Conservation (phyloP, 1,140 invertebrate species). For the Brachionus asplanchnoidis region DNA sequence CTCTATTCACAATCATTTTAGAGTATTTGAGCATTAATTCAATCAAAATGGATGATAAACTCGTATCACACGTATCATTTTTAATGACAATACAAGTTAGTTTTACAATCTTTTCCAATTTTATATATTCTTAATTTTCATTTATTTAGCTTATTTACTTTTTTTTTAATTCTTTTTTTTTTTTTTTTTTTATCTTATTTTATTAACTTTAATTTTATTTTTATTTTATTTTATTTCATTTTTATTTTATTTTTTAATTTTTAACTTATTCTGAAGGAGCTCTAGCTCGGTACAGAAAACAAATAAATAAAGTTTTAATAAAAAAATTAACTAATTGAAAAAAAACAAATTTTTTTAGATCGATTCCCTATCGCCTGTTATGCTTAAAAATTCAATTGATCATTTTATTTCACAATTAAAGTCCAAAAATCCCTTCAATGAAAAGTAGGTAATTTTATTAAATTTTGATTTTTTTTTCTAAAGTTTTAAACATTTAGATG, state of each 20-base stretch:
- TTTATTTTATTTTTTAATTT: no score
- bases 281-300: no score
- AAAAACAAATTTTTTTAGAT: background rate
- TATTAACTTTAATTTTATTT: no score
- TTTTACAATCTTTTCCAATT: no score
- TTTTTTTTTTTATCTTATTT: no score
- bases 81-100: background rate
- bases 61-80: conserved; percentile 1
- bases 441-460: background rate
- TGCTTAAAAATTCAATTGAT: conserved; percentile 7
- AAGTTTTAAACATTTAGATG: background rate
- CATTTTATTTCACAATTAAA: background rate
- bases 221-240: no score
- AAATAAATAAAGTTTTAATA: no score
- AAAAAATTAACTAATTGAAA: background rate
- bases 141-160: no score
- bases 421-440: background rate
- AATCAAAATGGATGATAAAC: background rate
- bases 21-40: conserved; percentile 13
- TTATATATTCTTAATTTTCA: no score
- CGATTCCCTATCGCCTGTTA: background rate
- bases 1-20: background rate
- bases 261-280: no score
- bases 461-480: background rate
- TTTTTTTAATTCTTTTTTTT: no score